A percentile compares a stretch with the other conserved stretches of the same genome.
These are phyloP conservation scores for Gymnocheta viridis DNA, from an alignment of 2,888 invertebrate species.

Conservation along the genomic window DNA sequence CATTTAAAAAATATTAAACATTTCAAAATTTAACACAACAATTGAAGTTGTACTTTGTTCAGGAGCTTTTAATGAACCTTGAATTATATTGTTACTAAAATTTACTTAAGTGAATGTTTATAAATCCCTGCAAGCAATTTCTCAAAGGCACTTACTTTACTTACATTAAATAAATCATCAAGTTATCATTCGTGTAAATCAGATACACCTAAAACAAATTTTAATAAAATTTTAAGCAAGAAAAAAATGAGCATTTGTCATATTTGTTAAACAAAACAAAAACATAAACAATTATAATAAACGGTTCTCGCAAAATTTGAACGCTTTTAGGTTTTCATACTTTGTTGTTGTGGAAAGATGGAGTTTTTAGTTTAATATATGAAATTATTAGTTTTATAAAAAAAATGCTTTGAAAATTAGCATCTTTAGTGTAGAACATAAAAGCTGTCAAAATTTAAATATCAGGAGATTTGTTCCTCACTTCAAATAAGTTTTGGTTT, in stretches of 20 bases:
- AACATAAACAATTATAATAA: not conserved
- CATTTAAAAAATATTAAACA: not conserved
- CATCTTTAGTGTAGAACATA: too few species aligned
- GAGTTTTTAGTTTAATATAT: too few species aligned
- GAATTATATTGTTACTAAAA: not conserved
- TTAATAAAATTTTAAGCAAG: not conserved
- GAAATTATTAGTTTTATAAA: too few species aligned
- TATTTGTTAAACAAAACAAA: not conserved
- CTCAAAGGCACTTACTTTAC: not conserved
- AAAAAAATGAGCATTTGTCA: not conserved
- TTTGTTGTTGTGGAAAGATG: too few species aligned
- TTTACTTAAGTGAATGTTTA: not conserved
- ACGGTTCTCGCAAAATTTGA: not conserved
- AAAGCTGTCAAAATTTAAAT: too few species aligned
- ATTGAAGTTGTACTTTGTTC: not conserved
- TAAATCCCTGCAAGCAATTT: not conserved
- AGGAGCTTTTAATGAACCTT: not conserved
- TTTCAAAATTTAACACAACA: not conserved
- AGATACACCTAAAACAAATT: not conserved
- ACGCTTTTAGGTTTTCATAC: too few species aligned
- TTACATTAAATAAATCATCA: conserved; percentile 15
- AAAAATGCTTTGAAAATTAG: too few species aligned
- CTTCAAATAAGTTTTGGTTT: too few species aligned
- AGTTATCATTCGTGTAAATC: conserved; percentile 12
- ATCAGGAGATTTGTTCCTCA: too few species aligned